Evolutionary conservation across 2,113 vertebrate species (phyloP).

Genomic region (Boleophthalmus pectinirostris): DNA sequence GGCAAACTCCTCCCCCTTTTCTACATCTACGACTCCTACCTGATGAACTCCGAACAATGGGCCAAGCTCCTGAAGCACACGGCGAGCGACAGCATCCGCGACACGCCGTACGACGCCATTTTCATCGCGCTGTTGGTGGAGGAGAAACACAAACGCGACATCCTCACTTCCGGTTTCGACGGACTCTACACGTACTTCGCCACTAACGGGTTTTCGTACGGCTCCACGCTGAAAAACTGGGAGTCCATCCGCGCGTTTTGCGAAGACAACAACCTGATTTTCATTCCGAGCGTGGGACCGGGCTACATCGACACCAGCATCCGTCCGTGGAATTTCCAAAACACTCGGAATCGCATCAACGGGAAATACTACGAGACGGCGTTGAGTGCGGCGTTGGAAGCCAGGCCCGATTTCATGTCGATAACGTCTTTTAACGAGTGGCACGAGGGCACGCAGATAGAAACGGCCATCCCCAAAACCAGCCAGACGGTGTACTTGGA

Average conservation of each 20-base stretch:
- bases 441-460: slow-evolving; percentile 98
- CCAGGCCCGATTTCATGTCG: slow-evolving; percentile 86
- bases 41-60: slow-evolving; percentile 90
- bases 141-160: slow-evolving; percentile 89
- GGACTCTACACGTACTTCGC: slow-evolving; percentile 98
- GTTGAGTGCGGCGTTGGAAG: slow-evolving; percentile 83
- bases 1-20: slow-evolving; percentile 89
- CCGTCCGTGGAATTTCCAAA: slow-evolving; percentile 93
- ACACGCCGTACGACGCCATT: slow-evolving; percentile 87
- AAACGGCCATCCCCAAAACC: slow-evolving; percentile 90
- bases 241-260: slow-evolving; percentile 87
- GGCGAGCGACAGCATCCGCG: slow-evolving; percentile 83
- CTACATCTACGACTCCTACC: slow-evolving; percentile 96
- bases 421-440: slow-evolving; percentile 98
- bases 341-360: slow-evolving; percentile 92
- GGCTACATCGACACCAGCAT: slow-evolving; percentile 95
- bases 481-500: slow-evolving; percentile 84
- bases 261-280: slow-evolving; percentile 86
- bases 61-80: slow-evolving; percentile 85
- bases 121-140: slow-evolving; percentile 94
- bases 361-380: slow-evolving; percentile 95
- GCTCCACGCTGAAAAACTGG: slow-evolving; percentile 94
- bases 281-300: slow-evolving; percentile 95
- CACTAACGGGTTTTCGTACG: slow-evolving; percentile 95
- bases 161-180: slow-evolving; percentile 90